Percentiles rank a stretch among this genome's conserved stretches.
Evolutionary conservation across 1,140 invertebrate species (phyloP).

Genomic region (Neodiprion virginianus): DNA sequence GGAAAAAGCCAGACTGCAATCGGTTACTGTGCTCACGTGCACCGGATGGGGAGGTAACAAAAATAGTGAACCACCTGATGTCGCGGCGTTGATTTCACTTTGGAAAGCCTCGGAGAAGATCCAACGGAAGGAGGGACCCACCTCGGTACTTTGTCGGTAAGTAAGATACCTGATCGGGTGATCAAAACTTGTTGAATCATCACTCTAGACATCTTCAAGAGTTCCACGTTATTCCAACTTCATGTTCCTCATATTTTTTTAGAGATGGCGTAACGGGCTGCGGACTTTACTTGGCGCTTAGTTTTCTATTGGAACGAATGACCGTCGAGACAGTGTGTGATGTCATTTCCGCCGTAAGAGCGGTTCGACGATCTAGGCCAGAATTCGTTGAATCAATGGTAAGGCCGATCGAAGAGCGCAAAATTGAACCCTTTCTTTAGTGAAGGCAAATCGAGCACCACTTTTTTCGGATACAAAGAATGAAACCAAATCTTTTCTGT

Average conservation of each 20-base stretch:
- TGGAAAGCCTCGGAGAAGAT: conserved; percentile 41
- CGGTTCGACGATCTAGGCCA: background rate
- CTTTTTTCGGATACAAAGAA: no score
- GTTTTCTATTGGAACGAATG: background rate
- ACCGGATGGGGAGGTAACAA: conserved; percentile 34
- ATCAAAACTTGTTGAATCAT: no score
- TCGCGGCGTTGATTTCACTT: conserved; percentile 30
- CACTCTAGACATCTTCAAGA: no score
- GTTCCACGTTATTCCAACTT: no score
- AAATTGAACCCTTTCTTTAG: no score
- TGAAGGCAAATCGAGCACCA: no score
- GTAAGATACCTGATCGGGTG: background rate
- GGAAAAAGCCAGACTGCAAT: background rate
- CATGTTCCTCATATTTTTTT: background rate
- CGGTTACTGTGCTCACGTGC: conserved; percentile 33
- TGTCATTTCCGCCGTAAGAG: background rate
- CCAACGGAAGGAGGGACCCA: conserved; percentile 30
- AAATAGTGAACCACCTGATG: conserved; percentile 30
- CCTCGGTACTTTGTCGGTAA: conserved; percentile 40
- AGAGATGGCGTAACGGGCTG: background rate
- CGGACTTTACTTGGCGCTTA: background rate
- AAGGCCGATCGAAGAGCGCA: background rate
- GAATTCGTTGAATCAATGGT: background rate
- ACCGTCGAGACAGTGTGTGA: background rate
- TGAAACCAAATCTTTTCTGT: no score